Percentiles rank a stretch among this genome's conserved stretches.
These are phyloP conservation scores for Drosophila orosa DNA, from an alignment of 1,140 invertebrate species.

Conservation along the genomic window DNA sequence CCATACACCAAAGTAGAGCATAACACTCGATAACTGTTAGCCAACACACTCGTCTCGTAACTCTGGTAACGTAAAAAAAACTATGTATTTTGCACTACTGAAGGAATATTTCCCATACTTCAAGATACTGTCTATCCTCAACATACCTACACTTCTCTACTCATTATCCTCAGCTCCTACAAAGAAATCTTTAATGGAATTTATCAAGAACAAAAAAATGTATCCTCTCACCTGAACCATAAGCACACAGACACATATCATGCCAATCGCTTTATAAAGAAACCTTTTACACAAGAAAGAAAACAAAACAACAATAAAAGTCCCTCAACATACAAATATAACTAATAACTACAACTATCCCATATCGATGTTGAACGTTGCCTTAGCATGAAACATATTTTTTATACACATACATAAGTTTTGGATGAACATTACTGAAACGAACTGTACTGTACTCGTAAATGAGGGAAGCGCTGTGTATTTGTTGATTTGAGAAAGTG, in stretches of 20 bases:
- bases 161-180: neutral
- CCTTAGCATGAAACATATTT: slow-evolving; percentile 81
- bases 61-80: slow-evolving; percentile 3
- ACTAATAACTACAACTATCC: slow-evolving; percentile 57
- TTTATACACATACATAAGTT: slow-evolving; percentile 68
- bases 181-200: neutral
- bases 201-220: neutral
- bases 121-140: slow-evolving; percentile 6
- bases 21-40: slow-evolving; percentile 29
- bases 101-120: slow-evolving; percentile 15
- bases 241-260: slow-evolving; percentile 44
- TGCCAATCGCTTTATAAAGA: slow-evolving; percentile 44
- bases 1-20: slow-evolving; percentile 17
- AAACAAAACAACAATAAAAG: slow-evolving; percentile 8
- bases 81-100: slow-evolving; percentile 14
- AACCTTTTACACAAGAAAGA: slow-evolving; percentile 52
- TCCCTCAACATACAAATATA: slow-evolving; percentile 29
- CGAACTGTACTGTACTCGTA: slow-evolving; percentile 53
- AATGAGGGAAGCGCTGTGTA: slow-evolving; percentile 57
- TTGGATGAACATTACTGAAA: slow-evolving; percentile 68
- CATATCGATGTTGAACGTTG: slow-evolving; percentile 84
- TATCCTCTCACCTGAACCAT: slow-evolving; percentile 11
- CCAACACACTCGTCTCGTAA: slow-evolving; percentile 16
- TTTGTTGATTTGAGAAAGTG: slow-evolving; percentile 60
- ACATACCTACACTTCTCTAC: neutral